Evolutionary conservation across 1,140 invertebrate species (phyloP).

Genomic region (Bombus superbus): DNA sequence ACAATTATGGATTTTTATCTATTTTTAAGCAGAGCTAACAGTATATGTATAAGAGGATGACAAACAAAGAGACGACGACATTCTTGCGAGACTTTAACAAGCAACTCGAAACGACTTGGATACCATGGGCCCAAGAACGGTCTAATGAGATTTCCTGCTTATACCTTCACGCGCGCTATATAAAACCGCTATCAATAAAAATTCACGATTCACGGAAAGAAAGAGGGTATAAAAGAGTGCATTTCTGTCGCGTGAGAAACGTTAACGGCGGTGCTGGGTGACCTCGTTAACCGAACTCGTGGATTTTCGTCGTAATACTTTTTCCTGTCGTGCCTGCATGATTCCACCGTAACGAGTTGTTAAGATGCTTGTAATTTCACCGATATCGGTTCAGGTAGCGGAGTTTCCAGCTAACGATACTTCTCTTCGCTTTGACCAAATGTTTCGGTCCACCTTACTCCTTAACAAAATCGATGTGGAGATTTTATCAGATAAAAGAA

Average conservation of each 20-base stretch:
- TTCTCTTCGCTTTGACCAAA: not conserved
- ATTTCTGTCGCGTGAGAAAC: not conserved
- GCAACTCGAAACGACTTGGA: not conserved
- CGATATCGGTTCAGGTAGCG: not conserved
- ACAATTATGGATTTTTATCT: too few species aligned
- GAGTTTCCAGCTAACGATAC: not conserved
- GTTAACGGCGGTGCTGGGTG: not conserved
- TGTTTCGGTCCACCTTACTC: not conserved
- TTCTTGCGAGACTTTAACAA: not conserved
- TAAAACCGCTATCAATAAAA: constrained; percentile 19
- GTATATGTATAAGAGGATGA: not conserved
- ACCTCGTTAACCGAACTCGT: constrained; percentile 22
- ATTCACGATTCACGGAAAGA: not conserved
- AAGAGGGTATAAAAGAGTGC: not conserved
- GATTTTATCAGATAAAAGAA: not conserved
- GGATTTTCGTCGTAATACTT: not conserved
- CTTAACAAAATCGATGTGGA: not conserved
- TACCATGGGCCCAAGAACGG: too few species aligned
- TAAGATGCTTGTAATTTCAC: not conserved
- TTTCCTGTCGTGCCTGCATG: not conserved
- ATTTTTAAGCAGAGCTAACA: not conserved
- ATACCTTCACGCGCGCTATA: too few species aligned
- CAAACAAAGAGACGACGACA: not conserved
- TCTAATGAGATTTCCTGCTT: constrained; percentile 28
- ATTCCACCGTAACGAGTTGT: not conserved